These are phyloP conservation scores for Proteles cristata DNA, from an alignment of 2,113 vertebrate species.

Conservation along the genomic window DNA sequence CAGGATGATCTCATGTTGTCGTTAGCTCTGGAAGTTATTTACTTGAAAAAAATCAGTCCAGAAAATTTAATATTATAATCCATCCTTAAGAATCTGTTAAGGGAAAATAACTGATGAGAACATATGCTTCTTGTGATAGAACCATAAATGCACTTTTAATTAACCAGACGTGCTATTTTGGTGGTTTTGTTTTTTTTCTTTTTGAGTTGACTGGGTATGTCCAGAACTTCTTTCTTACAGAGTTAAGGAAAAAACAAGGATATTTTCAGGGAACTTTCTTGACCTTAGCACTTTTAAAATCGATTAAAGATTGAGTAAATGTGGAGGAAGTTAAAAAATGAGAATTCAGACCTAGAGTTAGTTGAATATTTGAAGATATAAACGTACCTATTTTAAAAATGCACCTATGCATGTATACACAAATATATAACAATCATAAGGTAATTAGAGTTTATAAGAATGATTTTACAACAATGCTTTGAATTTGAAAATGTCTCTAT, in stretches of 20 bases:
- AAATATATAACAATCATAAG: neutral
- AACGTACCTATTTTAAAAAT: neutral
- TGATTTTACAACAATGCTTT: slow-evolving; percentile 6
- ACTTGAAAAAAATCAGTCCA: slow-evolving; percentile 17
- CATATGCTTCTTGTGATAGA: neutral
- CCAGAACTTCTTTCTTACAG: neutral
- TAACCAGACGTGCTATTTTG: neutral
- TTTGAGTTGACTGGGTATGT: neutral
- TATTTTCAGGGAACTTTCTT: slow-evolving; percentile 11
- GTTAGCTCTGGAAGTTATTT: slow-evolving; percentile 16
- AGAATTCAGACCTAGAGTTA: slow-evolving; percentile 46
- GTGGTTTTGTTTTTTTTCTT: neutral
- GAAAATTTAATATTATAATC: slow-evolving; percentile 8
- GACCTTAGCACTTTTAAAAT: slow-evolving; percentile 39
- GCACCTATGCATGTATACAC: neutral
- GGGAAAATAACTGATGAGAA: neutral
- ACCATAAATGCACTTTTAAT: neutral
- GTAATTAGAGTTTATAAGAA: slow-evolving; percentile 32
- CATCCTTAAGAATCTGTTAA: neutral
- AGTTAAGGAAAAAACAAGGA: neutral
- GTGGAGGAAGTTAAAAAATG: neutral
- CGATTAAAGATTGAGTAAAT: slow-evolving; percentile 38
- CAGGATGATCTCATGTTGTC: neutral
- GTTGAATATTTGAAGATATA: slow-evolving; percentile 47
- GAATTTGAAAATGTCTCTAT: slow-evolving; percentile 36